Conservation (phyloP, 2,797 vertebrate species). For the Salmo trutta region DNA sequence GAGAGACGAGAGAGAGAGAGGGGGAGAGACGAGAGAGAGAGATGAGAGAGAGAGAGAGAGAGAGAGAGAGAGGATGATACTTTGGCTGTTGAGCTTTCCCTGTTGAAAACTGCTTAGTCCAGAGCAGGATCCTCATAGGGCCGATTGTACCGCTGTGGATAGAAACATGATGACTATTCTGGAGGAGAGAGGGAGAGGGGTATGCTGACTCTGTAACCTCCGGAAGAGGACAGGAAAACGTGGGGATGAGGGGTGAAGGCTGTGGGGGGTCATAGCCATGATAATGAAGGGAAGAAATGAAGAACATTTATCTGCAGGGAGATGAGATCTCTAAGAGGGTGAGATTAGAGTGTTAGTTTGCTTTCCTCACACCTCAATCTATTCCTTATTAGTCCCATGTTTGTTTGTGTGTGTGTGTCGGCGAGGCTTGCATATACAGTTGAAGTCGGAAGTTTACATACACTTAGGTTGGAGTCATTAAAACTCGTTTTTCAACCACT, state of each 20-base stretch:
- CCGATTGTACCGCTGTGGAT: constrained; percentile 76
- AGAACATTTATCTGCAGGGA: constrained; percentile 60
- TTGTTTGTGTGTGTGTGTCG: neutral
- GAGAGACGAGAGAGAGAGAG: constrained; percentile 18
- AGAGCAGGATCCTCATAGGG: constrained; percentile 70
- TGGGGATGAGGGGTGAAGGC: constrained; percentile 53
- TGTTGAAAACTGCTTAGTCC: constrained; percentile 75
- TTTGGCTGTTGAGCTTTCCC: constrained; percentile 70
- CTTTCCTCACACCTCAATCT: constrained; percentile 13
- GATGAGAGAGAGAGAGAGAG: constrained; percentile 22
- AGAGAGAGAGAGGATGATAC: constrained; percentile 60
- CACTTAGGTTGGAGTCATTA: too few relatives aligned
- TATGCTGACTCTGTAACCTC: constrained; percentile 80
- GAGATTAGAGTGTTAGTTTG: constrained; percentile 23
- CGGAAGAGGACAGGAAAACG: constrained; percentile 68
- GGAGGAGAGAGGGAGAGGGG: constrained; percentile 63
- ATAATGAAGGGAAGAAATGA: constrained; percentile 59
- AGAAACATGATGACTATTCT: constrained; percentile 77
- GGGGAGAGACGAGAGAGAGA: neutral
- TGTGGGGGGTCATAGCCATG: constrained; percentile 45
- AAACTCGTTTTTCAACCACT: too few relatives aligned
- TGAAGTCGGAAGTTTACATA: too few relatives aligned
- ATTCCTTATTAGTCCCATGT: constrained; percentile 16
- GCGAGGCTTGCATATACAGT: neutral
- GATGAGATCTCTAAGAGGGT: constrained; percentile 43